phyloP scores from a whole-genome alignment of 2,113 vertebrate species.

The Rhynchopsitta pachyrhyncha region DNA sequence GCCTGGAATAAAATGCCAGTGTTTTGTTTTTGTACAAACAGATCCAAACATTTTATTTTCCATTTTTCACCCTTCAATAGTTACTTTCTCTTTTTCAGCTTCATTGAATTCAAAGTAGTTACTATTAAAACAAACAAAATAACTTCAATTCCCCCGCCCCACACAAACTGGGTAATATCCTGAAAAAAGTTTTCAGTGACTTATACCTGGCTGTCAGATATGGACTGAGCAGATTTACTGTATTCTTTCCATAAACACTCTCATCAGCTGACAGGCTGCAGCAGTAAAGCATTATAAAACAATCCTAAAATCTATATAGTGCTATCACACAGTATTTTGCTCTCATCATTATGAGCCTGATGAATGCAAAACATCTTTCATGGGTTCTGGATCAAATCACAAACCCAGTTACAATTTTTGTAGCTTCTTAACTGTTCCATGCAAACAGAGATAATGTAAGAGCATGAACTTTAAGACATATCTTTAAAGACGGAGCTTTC shows the following conservation, averaged over 20 bases:
- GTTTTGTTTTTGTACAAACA: not conserved
- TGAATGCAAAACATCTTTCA: not conserved
- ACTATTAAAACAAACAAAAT: not conserved
- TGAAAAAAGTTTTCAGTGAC: not conserved
- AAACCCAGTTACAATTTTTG: not conserved
- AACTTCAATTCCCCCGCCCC: not conserved
- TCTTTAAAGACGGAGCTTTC: not conserved
- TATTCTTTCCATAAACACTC: not conserved
- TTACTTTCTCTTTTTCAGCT: not conserved
- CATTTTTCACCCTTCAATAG: not conserved
- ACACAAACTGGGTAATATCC: not conserved
- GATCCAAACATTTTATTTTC: not conserved
- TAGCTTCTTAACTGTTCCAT: not conserved
- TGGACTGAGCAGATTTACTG: not conserved
- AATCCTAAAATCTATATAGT: not conserved
- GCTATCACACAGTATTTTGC: not conserved
- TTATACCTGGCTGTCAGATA: not conserved
- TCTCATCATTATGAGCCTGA: not conserved
- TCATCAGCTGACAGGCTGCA: not conserved
- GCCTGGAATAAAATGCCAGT: not conserved
- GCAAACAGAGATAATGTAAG: not conserved
- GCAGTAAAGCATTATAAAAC: not conserved
- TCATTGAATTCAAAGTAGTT: not conserved
- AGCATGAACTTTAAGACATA: not conserved
- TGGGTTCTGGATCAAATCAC: not conserved